These are phyloP conservation scores for Lepidocolaptes lacrymiger DNA, from an alignment of 2,797 vertebrate species.

Conservation along the genomic window DNA sequence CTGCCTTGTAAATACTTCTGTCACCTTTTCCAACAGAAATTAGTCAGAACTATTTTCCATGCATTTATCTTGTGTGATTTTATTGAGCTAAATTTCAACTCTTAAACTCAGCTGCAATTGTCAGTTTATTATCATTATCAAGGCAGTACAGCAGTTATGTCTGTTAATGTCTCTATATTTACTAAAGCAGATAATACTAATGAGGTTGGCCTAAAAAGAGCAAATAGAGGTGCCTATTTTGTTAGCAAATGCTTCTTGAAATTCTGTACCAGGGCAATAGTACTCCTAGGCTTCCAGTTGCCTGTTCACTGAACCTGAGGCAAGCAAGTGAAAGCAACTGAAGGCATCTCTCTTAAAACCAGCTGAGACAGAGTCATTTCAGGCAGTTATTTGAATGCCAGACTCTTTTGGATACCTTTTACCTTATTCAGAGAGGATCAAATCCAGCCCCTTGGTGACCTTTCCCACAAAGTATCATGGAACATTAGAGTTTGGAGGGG, in stretches of 20 bases:
- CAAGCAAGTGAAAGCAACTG: not conserved
- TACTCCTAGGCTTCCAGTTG: not conserved
- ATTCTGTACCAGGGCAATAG: not conserved
- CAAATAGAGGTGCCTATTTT: not conserved
- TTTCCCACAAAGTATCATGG: not conserved
- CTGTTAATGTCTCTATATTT: not conserved
- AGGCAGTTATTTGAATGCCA: not conserved
- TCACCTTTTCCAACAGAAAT: conserved; percentile 18
- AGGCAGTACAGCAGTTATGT: not conserved
- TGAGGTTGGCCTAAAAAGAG: not conserved
- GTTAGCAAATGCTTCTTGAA: not conserved
- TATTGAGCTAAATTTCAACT: not conserved
- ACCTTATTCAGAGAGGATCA: not conserved
- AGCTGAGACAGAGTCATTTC: not conserved
- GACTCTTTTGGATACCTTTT: not conserved
- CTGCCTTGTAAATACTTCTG: not conserved
- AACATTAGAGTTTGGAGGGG: not conserved
- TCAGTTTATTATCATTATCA: not conserved
- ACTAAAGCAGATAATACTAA: not conserved
- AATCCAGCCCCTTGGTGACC: not conserved
- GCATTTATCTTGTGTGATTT: not conserved
- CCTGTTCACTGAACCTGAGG: not conserved
- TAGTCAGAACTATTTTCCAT: not conserved
- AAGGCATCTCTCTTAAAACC: not conserved
- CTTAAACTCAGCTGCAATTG: not conserved